Base-by-base conservation (phyloP, 2,888 invertebrate genomes). In the Aleiodes leptofemur region DNA sequence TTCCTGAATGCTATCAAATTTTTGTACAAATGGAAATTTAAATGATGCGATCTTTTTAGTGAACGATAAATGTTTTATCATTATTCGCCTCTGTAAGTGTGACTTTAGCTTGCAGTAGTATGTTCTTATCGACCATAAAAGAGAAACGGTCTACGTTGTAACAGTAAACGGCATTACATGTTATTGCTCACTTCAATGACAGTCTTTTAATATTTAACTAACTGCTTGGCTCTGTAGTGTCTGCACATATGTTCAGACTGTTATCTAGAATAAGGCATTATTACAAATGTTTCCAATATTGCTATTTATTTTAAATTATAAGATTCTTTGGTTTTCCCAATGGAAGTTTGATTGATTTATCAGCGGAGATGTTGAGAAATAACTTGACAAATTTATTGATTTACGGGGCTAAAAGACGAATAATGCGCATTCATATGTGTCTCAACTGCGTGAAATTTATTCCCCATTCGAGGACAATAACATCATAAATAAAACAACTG, bases 121-220 rank as follows among this genome's bases (percentile, higher is more conserved):
- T 80, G 78, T 77, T 74, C 77, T 79, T 80, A 80, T 80, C 79
- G 77, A 78, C 75, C 79, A 77, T 78, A 77, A 79, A 77, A 75
- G 66, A 74, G 72, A 75, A 72, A 76, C 74, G 78, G 73, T 76
- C 76, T 74, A 66, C 75, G 57, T 74, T 53, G 77, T 80, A 80
- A 79, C 80, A 77, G 79, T 79, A 77, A 76, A 76, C 76, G 73
- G 77, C 74, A 79, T 80, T 79, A 79, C 77, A 78, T 77, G 79
- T 80, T 79, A 80, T 79, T 80, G 76, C 77, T 68, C 78, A 76
- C 77, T 64, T 80, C 76, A 72, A 78, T 78, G 78, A 78, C 78
- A 78, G 77, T 77, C 76, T 75, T 76, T 74, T 76, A 77, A 78
- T 73, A 78, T 78, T 66, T 74, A 76, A 80, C 79, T 76, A 76